Evolutionary conservation across 2,797 vertebrate genomes (phyloP), one percentile per base, ranked within the genome.

Genomic region (Coendou prehensilis): DNA sequence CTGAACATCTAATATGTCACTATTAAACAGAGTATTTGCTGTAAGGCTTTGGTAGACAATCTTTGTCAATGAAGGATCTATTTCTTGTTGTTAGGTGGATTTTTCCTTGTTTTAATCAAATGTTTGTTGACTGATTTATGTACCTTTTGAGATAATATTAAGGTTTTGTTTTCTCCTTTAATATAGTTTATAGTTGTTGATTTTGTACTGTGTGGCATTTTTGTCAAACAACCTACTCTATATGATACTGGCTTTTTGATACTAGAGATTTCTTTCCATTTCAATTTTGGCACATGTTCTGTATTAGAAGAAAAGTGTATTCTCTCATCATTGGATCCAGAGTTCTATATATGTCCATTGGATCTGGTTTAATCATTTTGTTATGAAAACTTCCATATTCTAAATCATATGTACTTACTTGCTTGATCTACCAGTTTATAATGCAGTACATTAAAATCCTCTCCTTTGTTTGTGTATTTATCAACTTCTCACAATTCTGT

Each of bases 41-140:
- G 1, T 57, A 88, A 59, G 8, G 33, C 47, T 90, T 90, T 57
- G 10, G 37, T 28, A 73, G 13, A 61, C 9, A 71, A 6, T 0
- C 26, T 78, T 94, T 63, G 37, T 57, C 37, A 94, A 23, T 86
- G 76, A 95, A 93, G 56, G 9, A 84, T 87, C 57, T 59, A 75
- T 80, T 79, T 93, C 63, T 59, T 87, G 45, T 75, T 91, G 54
- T 80, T 81, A 87, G 14, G n/a, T 87, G n/a, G 2, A 30, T 37
- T 89, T 73, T 69, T 81, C 6, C 33, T 82, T 80, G 13, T 50
- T 92, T 73, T 61, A 86, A 92, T 69, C 26, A 85, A 56, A 79
- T 50, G 5, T 33, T 52, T 73, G 47, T 4, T 61, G 56, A 92
- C 33, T 81, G 20, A 83, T 45, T 84, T 93, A 17, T 69, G 47